These are phyloP conservation scores for Clavelina lepadiformis DNA, from an alignment of 23 tunicate genomes.

Conservation along the genomic window DNA sequence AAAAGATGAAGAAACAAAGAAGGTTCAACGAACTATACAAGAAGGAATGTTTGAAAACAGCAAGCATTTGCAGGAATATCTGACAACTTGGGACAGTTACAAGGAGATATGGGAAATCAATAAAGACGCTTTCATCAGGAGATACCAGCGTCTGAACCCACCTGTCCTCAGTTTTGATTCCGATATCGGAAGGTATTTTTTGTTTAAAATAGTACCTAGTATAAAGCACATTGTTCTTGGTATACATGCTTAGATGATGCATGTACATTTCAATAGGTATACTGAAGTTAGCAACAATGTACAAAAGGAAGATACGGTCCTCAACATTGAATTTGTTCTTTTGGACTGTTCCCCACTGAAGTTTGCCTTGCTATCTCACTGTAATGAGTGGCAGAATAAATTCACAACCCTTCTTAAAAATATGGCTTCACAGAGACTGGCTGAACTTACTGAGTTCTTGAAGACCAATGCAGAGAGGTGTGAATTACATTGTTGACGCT, in stretches of 20 bases:
- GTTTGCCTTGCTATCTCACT: conserved; percentile 81
- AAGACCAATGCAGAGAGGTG: conserved; percentile 74
- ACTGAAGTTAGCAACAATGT: conserved; percentile 97
- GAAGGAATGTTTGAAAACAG: conserved; percentile 83
- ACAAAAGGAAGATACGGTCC: conserved; percentile 91
- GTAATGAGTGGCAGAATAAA: conserved; percentile 97
- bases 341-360: conserved; percentile 90
- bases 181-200: conserved; percentile 81
- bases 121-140: conserved; percentile 85
- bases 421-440: conserved; percentile 82
- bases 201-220: neutral
- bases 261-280: conserved; percentile 56
- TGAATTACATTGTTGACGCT: neutral
- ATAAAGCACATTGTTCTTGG: no score
- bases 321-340: conserved; percentile 85
- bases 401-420: conserved; percentile 85
- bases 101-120: conserved; percentile 97
- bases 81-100: conserved; percentile 89
- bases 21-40: conserved; percentile 66
- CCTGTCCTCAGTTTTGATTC: conserved; percentile 91
- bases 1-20: conserved; percentile 87
- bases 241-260: no score
- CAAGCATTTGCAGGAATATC: conserved; percentile 61
- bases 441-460: conserved; percentile 61
- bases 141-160: conserved; percentile 80